Evolutionary conservation across 1,140 invertebrate genomes (phyloP).

Genomic region (Sogatella furcifera): DNA sequence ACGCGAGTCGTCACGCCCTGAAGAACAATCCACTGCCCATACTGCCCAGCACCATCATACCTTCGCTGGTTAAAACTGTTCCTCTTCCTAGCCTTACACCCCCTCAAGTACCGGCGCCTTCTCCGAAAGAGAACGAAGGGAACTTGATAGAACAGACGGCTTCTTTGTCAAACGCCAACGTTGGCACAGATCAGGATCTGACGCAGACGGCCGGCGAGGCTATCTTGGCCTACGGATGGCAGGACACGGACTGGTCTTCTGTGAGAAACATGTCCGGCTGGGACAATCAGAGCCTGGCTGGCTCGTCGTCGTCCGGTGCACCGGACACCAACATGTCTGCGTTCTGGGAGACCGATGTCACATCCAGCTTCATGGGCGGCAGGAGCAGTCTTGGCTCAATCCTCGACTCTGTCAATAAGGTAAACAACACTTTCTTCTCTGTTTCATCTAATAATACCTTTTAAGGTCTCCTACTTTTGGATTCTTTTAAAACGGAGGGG

Average conservation of each 20-base stretch:
- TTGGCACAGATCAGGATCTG: not conserved
- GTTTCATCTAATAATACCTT: no score
- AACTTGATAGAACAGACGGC: no score
- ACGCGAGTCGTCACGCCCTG: not conserved
- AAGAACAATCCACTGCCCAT: no score
- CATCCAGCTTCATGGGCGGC: not conserved
- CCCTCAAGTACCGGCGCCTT: not conserved
- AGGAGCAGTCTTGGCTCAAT: constrained; percentile 22
- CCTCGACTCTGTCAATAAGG: constrained; percentile 25
- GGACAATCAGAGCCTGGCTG: no score
- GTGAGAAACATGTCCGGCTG: no score
- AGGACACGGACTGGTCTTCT: not conserved
- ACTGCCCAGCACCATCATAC: not conserved
- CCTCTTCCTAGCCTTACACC: not conserved
- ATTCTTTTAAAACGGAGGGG: no score
- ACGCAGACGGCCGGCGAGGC: not conserved
- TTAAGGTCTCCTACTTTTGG: no score
- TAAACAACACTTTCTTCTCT: no score
- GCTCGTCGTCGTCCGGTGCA: no score
- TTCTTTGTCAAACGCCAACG: not conserved
- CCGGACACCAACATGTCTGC: not conserved
- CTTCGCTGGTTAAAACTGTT: not conserved
- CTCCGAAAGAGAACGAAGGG: not conserved
- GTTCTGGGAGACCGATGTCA: not conserved
- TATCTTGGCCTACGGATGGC: not conserved